Percentiles rank a stretch among this genome's conserved stretches.
phyloP scores from a whole-genome alignment of 2,797 vertebrate species.

The Morelia viridis region DNA sequence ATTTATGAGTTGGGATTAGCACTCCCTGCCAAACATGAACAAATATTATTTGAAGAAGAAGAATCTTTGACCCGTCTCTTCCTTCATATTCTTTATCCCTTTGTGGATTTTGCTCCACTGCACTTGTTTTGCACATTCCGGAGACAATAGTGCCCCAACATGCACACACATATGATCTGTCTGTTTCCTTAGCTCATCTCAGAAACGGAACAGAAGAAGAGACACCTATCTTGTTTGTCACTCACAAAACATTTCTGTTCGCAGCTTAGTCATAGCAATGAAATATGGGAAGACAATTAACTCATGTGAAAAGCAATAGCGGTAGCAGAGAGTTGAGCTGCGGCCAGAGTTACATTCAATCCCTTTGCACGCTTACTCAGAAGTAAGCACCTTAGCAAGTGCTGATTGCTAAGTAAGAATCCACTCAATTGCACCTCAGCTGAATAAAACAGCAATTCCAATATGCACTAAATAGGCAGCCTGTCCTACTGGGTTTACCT shows the following conservation, averaged over 20 bases:
- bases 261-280: neutral
- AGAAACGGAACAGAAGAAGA: neutral
- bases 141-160: neutral
- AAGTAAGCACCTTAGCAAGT: neutral
- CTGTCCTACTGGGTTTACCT: neutral
- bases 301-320: neutral
- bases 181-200: conserved; percentile 11
- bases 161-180: neutral
- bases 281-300: neutral
- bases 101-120: neutral
- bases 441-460: neutral
- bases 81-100: neutral
- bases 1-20: neutral
- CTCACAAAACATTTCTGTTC: neutral
- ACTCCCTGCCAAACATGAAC: neutral
- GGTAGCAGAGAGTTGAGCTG: neutral
- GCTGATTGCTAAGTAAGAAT: neutral
- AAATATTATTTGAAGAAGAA: neutral
- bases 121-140: conserved; percentile 26
- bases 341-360: neutral
- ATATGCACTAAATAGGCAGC: neutral
- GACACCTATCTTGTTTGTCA: neutral
- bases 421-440: neutral
- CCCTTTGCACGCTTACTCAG: neutral
- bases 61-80: neutral